Evolutionary conservation across 2,797 vertebrate species (phyloP), one percentile per base, ranked within the genome.

Genomic region (Sparus aurata): DNA sequence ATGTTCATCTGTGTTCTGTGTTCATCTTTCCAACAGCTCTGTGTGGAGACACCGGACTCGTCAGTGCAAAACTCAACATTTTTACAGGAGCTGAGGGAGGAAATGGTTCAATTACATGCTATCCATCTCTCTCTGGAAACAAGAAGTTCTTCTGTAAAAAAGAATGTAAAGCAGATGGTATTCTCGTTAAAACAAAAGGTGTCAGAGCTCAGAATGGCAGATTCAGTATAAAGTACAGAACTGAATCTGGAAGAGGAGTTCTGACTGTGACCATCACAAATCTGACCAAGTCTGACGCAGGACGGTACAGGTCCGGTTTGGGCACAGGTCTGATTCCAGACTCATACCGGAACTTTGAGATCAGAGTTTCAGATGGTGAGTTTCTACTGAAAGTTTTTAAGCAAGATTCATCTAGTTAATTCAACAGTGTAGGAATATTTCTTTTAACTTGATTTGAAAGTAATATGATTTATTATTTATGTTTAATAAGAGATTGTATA

Each of bases 71-170:
- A 49, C 6, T 49, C 47, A 49, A 9, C 47, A 49, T 49, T 7
- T 69, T 0, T 1, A 61, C 46, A 12, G 64, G 47, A 45, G 12
- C 53, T 65, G 61, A 57, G 13, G 61, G 62, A 58, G 43, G 15
- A 49, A 25, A 0, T 13, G 61, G 58, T 15, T 1, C 23, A 20
- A 8, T 64, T 4, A 1, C 0, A 0, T 64, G 25, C 45, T 12
- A 15, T 34, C 8, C 41, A 5, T 0, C 13, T 53, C 1, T 0
- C 20, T 7, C 5, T 9, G 16, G 0, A 17, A 15, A 0, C 0
- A 13, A 0, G 20, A 74, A 23, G 62, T 65, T 12, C n/a, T 58
- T 74, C 62, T 74, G 72, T 41, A 74, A 20, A 27, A n/a, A 23
- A 1, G 0, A 4, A 2, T 74, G 72, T 38, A 0, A 5, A 47